Evolutionary conservation across 2,113 vertebrate species (phyloP).

Genomic region (Galemys pyrenaicus): DNA sequence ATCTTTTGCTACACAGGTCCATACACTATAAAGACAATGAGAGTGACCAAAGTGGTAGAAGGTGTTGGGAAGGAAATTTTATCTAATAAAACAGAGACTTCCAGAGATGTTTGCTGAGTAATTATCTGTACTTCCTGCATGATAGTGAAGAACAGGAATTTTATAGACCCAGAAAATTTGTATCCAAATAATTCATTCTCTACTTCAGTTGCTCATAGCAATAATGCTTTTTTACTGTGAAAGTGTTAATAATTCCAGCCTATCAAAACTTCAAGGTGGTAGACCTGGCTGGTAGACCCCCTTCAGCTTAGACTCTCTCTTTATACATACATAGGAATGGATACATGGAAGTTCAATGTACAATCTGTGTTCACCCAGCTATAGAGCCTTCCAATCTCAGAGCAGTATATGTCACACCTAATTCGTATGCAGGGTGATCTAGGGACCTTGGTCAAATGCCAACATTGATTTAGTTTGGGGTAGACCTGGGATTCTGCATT

Average conservation of each 20-base stretch:
- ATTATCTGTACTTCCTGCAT: no score
- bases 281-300: background rate
- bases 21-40: background rate
- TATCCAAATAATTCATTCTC: background rate
- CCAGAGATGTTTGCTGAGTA: no score
- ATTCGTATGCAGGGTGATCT: no score
- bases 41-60: background rate
- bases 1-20: background rate
- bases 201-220: no score
- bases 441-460: background rate
- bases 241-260: background rate
- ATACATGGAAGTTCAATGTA: background rate
- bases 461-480: background rate
- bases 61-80: background rate
- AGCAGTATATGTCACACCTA: background rate
- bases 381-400: background rate
- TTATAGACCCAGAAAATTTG: no score
- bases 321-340: background rate
- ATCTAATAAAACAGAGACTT: background rate
- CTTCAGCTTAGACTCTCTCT: background rate
- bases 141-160: background rate
- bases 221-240: background rate
- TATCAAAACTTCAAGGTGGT: background rate
- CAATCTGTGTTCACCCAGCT: background rate
- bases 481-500: background rate